Evolutionary conservation across 2,888 invertebrate genomes (phyloP), one percentile per base, ranked within the genome.

Genomic region (Drosophila koepferae): DNA sequence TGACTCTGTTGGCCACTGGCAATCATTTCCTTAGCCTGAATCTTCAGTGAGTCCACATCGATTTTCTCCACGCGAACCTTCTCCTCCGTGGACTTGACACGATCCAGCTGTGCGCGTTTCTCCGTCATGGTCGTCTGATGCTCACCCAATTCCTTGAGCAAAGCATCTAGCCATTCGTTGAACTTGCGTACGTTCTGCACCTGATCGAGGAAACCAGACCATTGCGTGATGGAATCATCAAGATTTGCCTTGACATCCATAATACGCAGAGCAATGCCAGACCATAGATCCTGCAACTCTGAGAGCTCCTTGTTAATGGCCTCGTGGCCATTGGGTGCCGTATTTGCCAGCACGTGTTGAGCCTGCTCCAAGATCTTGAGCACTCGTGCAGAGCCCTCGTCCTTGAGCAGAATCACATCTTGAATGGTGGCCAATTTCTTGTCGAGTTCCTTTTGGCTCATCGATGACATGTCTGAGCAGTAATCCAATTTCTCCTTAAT

Each of bases 321-420:
- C 80, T 96, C 96, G 81, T 99, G 98, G 0, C 99, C 99, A 41
- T 95, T 94, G 1, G 97, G 96, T 0, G 98, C 97, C 0, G 99
- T 98, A 90, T 98, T 98, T 0, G 97, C 97, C 86, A 98, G 94
- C 0, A 98, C 97, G 81, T 95, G 96, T 93, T 99, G 99, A 0
- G 98, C 98, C 80, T 97, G 93, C 89, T 98, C 98, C n/a, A 98
- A 96, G 48, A 97, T 95, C 58, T 95, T 95, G 91, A 99, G 98
- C 38, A 98, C 96, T 92, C 97, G 97, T 0, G 96, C 95, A 85
- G 97, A 98, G 5, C 98, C 98, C 94, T 98, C 98, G 84, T 99
- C 99, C 93, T 98, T 99, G 72, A 96, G 96, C n/a, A 98, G 93
- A 54, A 98, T 94, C 54, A 99, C 94, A 91, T 98, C 98, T 94